Percentiles rank a stretch among this genome's conserved stretches.
Conservation (phyloP, 2,888 invertebrate genomes). For the Chesias legatella region DNA sequence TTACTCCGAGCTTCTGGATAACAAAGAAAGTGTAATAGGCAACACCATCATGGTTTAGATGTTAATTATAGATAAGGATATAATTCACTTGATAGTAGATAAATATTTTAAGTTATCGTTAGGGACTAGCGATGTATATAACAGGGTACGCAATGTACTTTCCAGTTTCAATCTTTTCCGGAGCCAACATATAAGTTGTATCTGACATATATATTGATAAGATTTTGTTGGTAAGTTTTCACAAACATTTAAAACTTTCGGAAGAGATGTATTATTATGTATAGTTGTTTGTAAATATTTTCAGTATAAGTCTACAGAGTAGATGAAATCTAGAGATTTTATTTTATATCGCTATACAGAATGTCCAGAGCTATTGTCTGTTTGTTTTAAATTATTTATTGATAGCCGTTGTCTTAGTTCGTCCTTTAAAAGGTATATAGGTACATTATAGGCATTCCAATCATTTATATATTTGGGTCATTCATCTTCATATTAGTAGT, state of each 20-base stretch:
- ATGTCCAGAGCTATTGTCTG: constrained; percentile 32
- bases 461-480: constrained; percentile 43
- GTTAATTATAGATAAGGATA: constrained; percentile 6
- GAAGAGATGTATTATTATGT: constrained; percentile 48
- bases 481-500: constrained; percentile 47
- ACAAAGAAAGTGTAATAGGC: constrained; percentile 71
- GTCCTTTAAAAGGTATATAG: constrained; percentile 35
- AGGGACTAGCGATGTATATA: constrained; percentile 43
- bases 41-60: constrained; percentile 70
- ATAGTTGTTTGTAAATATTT: constrained; percentile 61
- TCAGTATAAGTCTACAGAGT: constrained; percentile 44
- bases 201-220: constrained; percentile 14
- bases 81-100: constrained; percentile 23
- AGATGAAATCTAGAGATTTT: constrained; percentile 52
- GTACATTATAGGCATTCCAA: constrained; percentile 61
- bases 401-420: constrained; percentile 30
- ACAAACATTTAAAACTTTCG: constrained; percentile 14
- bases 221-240: constrained; percentile 3
- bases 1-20: constrained; percentile 88
- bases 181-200: constrained; percentile 8
- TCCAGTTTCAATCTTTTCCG: constrained; percentile 34
- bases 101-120: constrained; percentile 22
- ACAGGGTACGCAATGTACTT: constrained; percentile 52
- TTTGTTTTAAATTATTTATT: constrained; percentile 34
- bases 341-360: constrained; percentile 33